Conservation (phyloP, 2,888 invertebrate genomes). For the Rotaria macrura region DNA sequence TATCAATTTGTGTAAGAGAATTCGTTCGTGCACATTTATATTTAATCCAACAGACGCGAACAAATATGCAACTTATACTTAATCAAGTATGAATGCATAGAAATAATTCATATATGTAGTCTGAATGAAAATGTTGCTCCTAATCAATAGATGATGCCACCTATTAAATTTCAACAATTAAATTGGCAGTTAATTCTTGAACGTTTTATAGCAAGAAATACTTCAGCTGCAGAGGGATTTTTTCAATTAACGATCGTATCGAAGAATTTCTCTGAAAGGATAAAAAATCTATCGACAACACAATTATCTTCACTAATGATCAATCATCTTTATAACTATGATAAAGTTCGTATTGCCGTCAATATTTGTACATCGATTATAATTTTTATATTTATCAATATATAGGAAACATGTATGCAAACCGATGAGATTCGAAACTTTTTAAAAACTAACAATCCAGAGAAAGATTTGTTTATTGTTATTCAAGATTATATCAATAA, state of each 20-base stretch:
- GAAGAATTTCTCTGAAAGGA: not conserved
- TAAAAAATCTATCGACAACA: not conserved
- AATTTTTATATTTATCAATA: not conserved
- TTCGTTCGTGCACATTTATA: constrained; percentile 40
- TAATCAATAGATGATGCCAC: not conserved
- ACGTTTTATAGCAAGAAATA: not conserved
- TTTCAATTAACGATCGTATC: not conserved
- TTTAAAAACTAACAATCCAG: not conserved
- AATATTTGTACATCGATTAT: not conserved
- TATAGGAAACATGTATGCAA: not conserved
- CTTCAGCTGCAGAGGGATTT: not conserved
- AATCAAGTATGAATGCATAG: not conserved
- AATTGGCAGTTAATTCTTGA: not conserved
- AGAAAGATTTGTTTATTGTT: not conserved
- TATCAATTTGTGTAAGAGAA: constrained; percentile 52
- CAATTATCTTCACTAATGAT: not conserved
- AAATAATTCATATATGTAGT: not conserved
- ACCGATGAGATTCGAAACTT: not conserved
- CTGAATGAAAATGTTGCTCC: not conserved
- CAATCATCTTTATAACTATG: not conserved
- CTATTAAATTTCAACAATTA: not conserved
- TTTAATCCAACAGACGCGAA: not conserved
- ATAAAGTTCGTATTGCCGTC: not conserved
- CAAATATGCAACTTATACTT: not conserved
- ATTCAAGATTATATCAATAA: not conserved